Evolutionary conservation across 1,140 invertebrate species (phyloP), one percentile per base, ranked within the genome.

Genomic region (Oscheius sp.): DNA sequence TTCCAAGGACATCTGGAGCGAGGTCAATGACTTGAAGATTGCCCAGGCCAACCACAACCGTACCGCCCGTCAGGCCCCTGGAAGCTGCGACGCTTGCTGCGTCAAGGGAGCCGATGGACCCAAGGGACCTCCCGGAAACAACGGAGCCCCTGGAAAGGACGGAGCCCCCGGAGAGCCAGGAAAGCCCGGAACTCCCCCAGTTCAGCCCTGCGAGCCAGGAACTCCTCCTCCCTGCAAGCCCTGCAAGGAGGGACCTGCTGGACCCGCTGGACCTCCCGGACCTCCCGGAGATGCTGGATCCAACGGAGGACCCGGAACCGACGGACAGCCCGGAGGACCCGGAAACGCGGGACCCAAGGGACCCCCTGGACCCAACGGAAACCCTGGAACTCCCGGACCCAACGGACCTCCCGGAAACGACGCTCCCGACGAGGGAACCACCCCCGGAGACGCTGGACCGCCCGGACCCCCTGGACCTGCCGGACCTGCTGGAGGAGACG

Each of bases 251-350:
- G 73, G 73, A 64, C 69, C 71, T 31, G 2, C 75, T 10, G 75
- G 75, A 64, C 73, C 74, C 34, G 59, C 68, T 32, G 74, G 69
- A 69, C 36, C 63, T 7, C 67, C 61, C 32, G 74, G 69, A 66
- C 68, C 68, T 34, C 68, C 73, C 35, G 74, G 74, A 72, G 68
- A 75, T 49, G 49, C 49, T n/a, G 74, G 74, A 75, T 38, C 35
- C 2, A 68, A 68, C 49, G 74, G 74, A 38, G 35, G 10, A 35
- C 42, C 63, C 38, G 74, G 74, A 72, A 55, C 38, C 36, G 42
- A 34, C 42, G 74, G 74, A 74, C 45, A 38, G 31, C 64, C 36
- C 36, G 75, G 42, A 31, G 64, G 28, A n/a, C 52, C 52, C 23
- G 75, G 70, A 72, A 29, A 69, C 49, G 20, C 65, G 45, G 68